Evolutionary conservation across 2,797 vertebrate species (phyloP), one percentile per base, ranked within the genome.

Genomic region (Bradypodion ventrale): DNA sequence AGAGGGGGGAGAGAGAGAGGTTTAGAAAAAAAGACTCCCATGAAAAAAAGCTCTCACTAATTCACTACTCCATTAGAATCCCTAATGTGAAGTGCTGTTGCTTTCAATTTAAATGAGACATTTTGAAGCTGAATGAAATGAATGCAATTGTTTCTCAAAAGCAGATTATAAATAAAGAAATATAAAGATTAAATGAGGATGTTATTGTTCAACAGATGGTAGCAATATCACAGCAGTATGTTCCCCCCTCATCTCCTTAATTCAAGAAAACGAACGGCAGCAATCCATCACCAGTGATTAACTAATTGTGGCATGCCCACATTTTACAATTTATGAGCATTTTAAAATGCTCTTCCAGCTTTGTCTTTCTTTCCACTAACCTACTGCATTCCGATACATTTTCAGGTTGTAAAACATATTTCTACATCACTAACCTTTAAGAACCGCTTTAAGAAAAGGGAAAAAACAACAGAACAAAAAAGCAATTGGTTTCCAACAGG

Each of bases 401-500:
- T 88, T 75, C 82, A 90, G 90, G 88, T 92, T 92, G 92, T 91
- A 92, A 92, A 93, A 92, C 90, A 93, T 90, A 94, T 93, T 92
- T 92, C 90, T 72, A 82, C 92, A 91, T 95, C 89, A 88, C 90
- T 27, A 96, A 97, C 96, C 97, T 95, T 97, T 97, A 97, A 97
- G 96, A 90, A 59, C 94, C 90, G 94, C 94, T 95, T 95, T 96
- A 97, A 82, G 62, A 85, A 75, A 59, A 70, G 13, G 46, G 46
- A 32, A 32, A 62, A 29, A 8, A 73, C 42, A 74, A 65, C 8
- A 52, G 10, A 40, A 63, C 16, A 95, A 56, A 80, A 97, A 96
- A 97, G 96, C 97, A 97, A 97, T 98, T 98, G 98, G 97, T 97
- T 97, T 97, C 96, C 97, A 97, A 97, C 97, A 97, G 98, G 95